These are phyloP conservation scores for Poliocrania exsul DNA, from an alignment of 2,797 vertebrate species.

Conservation along the genomic window DNA sequence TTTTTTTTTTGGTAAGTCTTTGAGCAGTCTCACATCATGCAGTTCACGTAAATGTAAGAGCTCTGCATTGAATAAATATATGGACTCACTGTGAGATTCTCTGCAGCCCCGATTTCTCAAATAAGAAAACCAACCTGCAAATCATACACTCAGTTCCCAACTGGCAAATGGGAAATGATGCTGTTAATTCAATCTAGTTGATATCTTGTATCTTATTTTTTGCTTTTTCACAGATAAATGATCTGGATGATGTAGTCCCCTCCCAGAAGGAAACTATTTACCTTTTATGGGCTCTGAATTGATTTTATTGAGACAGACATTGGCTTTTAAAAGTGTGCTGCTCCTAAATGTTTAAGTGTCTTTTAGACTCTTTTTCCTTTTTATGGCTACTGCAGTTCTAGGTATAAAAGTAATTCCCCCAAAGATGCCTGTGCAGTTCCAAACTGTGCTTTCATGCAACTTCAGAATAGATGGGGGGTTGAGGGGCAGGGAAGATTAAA, in stretches of 20 bases:
- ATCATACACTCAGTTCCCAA: background rate
- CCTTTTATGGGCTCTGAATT: background rate
- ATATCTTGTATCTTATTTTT: background rate
- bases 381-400: background rate
- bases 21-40: background rate
- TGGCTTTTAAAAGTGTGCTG: background rate
- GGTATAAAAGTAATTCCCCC: slow-evolving; percentile 6
- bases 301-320: background rate
- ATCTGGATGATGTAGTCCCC: background rate
- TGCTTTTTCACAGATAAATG: background rate
- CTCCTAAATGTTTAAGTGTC: background rate
- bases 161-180: background rate
- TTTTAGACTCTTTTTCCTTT: background rate
- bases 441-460: background rate
- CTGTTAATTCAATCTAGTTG: background rate
- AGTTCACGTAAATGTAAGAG: background rate
- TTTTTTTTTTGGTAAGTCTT: background rate
- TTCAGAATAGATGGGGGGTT: background rate
- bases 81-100: background rate
- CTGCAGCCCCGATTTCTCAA: background rate
- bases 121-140: background rate
- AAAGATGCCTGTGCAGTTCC: background rate
- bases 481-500: background rate
- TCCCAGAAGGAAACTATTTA: background rate
- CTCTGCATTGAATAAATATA: background rate